Conservation (phyloP, 1,140 invertebrate species). For the Eufriesea mexicana region DNA sequence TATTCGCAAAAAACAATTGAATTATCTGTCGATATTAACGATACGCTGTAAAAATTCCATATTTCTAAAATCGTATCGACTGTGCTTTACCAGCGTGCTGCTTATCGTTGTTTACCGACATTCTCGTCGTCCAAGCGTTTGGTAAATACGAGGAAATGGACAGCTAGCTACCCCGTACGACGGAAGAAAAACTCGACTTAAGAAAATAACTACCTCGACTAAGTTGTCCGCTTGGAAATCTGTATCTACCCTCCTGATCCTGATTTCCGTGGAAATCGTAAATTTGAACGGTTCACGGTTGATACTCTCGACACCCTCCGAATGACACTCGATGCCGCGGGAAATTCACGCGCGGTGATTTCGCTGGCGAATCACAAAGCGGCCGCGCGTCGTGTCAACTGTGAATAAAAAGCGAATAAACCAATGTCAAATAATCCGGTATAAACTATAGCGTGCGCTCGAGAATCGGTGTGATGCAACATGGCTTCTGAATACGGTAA, state of each 20-base stretch:
- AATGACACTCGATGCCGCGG: not conserved
- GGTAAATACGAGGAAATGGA: not conserved
- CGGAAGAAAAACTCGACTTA: not conserved
- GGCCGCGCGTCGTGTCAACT: not conserved
- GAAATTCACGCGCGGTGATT: conserved; percentile 20
- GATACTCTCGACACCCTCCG: not conserved
- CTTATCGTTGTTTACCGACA: too few species aligned
- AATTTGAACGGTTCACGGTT: not conserved
- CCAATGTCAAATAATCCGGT: conserved; percentile 9
- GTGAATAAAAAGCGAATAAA: not conserved
- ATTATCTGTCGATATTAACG: too few species aligned
- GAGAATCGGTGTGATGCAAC: not conserved
- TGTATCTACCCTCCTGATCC: too few species aligned
- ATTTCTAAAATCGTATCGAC: too few species aligned
- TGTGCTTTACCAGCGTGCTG: too few species aligned
- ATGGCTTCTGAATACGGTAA: not conserved
- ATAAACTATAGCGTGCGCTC: not conserved
- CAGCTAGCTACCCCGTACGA: not conserved
- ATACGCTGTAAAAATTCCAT: too few species aligned
- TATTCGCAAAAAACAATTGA: too few species aligned
- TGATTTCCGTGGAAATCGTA: not conserved
- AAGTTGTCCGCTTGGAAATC: not conserved
- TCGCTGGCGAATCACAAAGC: not conserved
- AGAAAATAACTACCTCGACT: not conserved
- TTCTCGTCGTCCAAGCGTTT: too few species aligned